phyloP scores from a whole-genome alignment of 1,140 invertebrate species.

The Drosophila miranda region DNA sequence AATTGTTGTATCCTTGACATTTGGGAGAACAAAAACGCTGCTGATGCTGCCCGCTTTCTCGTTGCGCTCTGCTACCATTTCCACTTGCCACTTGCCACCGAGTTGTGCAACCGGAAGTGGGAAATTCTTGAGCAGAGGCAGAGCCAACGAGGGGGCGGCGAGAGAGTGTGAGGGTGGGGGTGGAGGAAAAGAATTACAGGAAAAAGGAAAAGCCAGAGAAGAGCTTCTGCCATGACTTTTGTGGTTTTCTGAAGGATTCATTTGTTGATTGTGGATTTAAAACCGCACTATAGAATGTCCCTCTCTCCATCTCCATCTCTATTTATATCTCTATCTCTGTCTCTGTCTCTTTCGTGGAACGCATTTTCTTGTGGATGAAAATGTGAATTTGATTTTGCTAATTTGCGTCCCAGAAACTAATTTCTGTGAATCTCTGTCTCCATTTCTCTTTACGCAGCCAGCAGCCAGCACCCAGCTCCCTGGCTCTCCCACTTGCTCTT shows the following conservation, averaged over 20 bases:
- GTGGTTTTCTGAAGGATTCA: conserved; percentile 20
- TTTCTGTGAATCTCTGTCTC: conserved; percentile 37
- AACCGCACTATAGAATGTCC: background rate
- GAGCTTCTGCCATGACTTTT: background rate
- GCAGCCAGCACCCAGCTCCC: background rate
- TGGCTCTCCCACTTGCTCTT: background rate
- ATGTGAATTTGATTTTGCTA: conserved; percentile 57
- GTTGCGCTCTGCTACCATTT: conserved; percentile 26
- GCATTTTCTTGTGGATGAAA: conserved; percentile 47
- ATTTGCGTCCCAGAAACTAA: conserved; percentile 49
- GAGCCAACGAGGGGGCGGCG: background rate
- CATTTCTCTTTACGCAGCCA: background rate
- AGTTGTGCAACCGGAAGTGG: conserved; percentile 50
- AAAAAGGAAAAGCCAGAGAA: no score
- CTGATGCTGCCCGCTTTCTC: conserved; percentile 4
- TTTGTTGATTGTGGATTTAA: conserved; percentile 14
- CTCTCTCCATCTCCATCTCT: background rate
- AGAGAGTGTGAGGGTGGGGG: background rate
- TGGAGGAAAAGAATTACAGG: background rate
- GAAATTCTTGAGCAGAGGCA: conserved; percentile 28
- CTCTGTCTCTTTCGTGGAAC: conserved; percentile 21
- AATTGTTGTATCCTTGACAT: conserved; percentile 72
- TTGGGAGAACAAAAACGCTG: conserved; percentile 44
- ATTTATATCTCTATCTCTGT: background rate
- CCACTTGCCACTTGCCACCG: conserved; percentile 11